Percentiles rank a stretch among this genome's conserved stretches.
Conservation (phyloP, 2,113 vertebrate genomes). For the Amphiprion ocellaris region DNA sequence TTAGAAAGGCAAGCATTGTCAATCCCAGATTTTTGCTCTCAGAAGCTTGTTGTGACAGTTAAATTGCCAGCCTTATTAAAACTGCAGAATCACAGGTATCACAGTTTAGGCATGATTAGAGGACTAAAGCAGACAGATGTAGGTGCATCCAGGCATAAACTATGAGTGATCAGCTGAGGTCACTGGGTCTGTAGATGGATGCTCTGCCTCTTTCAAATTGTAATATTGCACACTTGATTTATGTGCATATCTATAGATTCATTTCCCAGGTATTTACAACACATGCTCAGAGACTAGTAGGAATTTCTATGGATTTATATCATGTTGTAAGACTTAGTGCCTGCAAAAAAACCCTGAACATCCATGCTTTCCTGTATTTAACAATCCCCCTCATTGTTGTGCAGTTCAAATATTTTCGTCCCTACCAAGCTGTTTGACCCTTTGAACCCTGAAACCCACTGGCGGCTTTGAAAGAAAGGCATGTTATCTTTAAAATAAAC, state of each 20-base stretch:
- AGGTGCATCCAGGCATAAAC: neutral
- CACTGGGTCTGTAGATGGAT: neutral
- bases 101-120: too few species aligned
- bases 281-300: neutral
- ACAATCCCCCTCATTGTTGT: slow-evolving; percentile 37
- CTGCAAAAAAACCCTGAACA: neutral
- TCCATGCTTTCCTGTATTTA: slow-evolving; percentile 8
- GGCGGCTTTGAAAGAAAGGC: too few species aligned
- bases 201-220: neutral
- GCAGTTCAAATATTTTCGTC: slow-evolving; percentile 51
- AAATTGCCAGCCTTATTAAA: too few species aligned
- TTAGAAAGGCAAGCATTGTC: too few species aligned
- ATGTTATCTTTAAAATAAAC: too few species aligned
- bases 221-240: neutral
- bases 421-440: neutral
- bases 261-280: slow-evolving; percentile 24
- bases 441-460: too few species aligned
- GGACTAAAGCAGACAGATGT: neutral
- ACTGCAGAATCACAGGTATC: too few species aligned
- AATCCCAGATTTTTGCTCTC: too few species aligned
- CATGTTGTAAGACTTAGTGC: neutral
- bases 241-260: neutral
- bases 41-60: too few species aligned
- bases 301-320: neutral
- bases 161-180: neutral